A percentile compares a stretch with the other conserved stretches of the same genome.
phyloP scores from a whole-genome alignment of 2,113 vertebrate species.

The Amia ocellicauda region DNA sequence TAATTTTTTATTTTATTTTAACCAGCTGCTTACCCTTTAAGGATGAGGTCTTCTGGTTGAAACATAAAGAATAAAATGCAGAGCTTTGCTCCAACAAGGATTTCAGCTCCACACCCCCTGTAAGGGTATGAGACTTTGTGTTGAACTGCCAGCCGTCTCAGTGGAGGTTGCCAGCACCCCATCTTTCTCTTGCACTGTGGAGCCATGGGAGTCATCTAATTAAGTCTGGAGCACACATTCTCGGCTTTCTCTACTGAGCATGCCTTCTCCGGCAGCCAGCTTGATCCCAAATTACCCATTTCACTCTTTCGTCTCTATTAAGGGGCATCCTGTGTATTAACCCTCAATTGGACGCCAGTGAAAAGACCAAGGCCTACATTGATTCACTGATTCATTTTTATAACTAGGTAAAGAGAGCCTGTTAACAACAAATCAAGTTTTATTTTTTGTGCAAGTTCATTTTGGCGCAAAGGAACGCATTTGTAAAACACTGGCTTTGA shows the following conservation, averaged over 20 bases:
- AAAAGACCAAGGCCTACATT: neutral
- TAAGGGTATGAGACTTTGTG: neutral
- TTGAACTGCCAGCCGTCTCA: neutral
- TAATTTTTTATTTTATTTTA: constrained; percentile 1
- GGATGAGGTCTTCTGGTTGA: neutral
- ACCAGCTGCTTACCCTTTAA: constrained; percentile 6
- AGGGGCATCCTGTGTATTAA: neutral
- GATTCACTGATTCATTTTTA: neutral
- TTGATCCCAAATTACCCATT: neutral
- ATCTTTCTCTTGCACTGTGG: neutral
- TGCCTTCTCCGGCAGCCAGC: neutral
- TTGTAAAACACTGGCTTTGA: neutral
- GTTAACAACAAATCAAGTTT: constrained; percentile 3
- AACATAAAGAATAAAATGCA: too few species aligned
- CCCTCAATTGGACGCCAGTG: neutral
- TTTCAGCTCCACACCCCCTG: too few species aligned
- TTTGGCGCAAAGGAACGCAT: constrained; percentile 1
- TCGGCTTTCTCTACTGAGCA: neutral
- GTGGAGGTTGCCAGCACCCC: neutral
- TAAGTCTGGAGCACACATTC: neutral
- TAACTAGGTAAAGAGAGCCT: neutral
- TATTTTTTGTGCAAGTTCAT: constrained; percentile 7
- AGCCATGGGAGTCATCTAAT: neutral
- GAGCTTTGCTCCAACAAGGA: too few species aligned
- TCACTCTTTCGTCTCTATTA: neutral